Evolutionary conservation across 2,797 vertebrate genomes (phyloP).

Genomic region (Pipistrellus pipistrellus): DNA sequence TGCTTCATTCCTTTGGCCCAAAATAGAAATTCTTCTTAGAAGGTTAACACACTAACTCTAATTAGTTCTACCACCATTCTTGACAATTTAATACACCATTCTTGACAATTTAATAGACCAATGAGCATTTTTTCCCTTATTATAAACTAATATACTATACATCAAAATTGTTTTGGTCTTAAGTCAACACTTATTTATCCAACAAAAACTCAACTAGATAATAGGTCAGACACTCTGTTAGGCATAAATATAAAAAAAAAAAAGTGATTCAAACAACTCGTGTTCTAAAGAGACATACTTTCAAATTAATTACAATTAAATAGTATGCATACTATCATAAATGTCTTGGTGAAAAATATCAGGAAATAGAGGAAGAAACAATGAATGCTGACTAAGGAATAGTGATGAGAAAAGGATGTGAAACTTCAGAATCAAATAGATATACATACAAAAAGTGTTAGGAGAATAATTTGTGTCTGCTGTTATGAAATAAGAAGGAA

Average conservation of each 20-base stretch:
- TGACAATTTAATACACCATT: neutral
- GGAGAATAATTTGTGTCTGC: neutral
- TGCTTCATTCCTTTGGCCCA: neutral
- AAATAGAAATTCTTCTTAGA: conserved; percentile 46
- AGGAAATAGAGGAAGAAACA: conserved; percentile 8
- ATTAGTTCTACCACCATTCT: neutral
- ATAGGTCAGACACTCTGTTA: neutral
- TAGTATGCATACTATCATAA: neutral
- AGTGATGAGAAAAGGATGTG: neutral
- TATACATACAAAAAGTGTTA: neutral
- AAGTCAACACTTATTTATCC: conserved; percentile 52
- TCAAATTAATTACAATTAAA: conserved; percentile 43
- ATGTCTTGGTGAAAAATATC: neutral
- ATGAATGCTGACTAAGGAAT: neutral
- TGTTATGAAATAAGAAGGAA: neutral
- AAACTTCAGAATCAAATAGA: neutral
- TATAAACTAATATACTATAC: neutral
- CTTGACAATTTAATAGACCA: neutral
- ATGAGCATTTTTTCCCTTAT: neutral
- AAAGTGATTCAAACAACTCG: conserved; percentile 26
- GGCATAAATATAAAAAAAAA: conserved; percentile 36
- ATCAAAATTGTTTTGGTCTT: conserved; percentile 26
- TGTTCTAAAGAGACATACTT: conserved; percentile 37
- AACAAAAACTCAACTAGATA: conserved; percentile 48
- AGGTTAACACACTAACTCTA: neutral